These are phyloP conservation scores for Zygaena filipendulae DNA, from an alignment of 2,888 invertebrate species.

Conservation along the genomic window DNA sequence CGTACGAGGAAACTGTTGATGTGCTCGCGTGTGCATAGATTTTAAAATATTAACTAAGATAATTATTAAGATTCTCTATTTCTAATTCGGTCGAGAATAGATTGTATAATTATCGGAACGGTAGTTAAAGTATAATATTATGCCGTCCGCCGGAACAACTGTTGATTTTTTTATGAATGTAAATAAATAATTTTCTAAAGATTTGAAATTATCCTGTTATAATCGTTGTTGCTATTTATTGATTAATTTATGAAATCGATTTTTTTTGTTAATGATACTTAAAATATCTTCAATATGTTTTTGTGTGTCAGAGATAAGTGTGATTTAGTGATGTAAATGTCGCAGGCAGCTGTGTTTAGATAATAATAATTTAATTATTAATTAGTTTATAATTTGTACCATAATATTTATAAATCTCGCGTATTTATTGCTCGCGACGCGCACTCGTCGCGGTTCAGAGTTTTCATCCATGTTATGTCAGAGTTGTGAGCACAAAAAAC, in stretches of 20 bases:
- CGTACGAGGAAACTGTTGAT: constrained; percentile 44
- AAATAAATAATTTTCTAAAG: no score
- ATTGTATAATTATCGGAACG: constrained; percentile 17
- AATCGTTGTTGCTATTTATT: no score
- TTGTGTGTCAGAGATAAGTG: no score
- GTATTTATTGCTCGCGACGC: constrained; percentile 46
- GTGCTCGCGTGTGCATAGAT: constrained; percentile 33
- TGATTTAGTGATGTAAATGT: no score
- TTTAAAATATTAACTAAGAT: constrained; percentile 15
- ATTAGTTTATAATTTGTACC: constrained; percentile 27
- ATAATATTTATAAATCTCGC: constrained; percentile 39
- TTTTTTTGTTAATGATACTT: no score
- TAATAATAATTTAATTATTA: constrained; percentile 31
- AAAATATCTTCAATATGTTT: no score
- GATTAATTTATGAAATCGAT: no score
- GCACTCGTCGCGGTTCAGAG: constrained; percentile 40
- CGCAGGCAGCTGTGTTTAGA: constrained; percentile 43
- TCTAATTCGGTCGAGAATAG: constrained; percentile 13
- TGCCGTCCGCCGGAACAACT: no score
- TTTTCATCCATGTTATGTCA: constrained; percentile 53
- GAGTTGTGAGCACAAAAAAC: constrained; percentile 66
- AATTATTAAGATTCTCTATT: no score
- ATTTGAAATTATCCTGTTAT: no score
- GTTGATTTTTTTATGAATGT: no score
- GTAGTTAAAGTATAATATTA: no score